These are phyloP conservation scores for Carpatolechia fugitivella DNA, from an alignment of 2,888 invertebrate species.

Conservation along the genomic window DNA sequence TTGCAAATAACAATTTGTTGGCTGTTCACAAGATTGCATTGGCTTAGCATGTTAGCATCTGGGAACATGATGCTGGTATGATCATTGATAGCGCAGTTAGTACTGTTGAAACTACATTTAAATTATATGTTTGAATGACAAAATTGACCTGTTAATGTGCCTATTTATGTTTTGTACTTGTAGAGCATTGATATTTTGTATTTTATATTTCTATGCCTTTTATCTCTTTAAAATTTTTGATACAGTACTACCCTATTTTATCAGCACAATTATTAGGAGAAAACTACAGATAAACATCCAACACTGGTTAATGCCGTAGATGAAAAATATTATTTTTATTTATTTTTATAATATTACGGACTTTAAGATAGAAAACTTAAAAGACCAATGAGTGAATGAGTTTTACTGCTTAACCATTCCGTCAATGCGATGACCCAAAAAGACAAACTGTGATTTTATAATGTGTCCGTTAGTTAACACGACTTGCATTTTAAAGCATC, in stretches of 20 bases:
- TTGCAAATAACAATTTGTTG: slow-evolving; percentile 35
- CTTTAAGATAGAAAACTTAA: neutral
- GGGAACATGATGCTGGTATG: neutral
- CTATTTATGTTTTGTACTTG: too few species aligned
- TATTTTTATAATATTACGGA: neutral
- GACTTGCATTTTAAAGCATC: slow-evolving; percentile 63
- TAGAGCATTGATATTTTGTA: too few species aligned
- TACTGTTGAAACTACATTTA: neutral
- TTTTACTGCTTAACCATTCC: neutral
- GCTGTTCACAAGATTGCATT: slow-evolving; percentile 33
- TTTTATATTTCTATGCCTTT: too few species aligned
- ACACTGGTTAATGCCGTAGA: too few species aligned
- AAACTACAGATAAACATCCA: too few species aligned
- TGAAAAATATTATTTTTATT: too few species aligned
- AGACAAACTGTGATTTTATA: slow-evolving; percentile 13
- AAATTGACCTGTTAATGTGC: too few species aligned
- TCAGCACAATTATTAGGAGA: too few species aligned
- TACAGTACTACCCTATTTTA: too few species aligned
- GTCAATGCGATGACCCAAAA: slow-evolving; percentile 8
- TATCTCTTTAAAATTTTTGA: too few species aligned
- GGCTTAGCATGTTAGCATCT: slow-evolving; percentile 28
- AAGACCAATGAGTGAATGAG: slow-evolving; percentile 6
- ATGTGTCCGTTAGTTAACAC: slow-evolving; percentile 57
- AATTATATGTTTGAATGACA: neutral
- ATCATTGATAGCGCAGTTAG: neutral